A percentile compares a stretch with the other conserved stretches of the same genome.
phyloP scores from a whole-genome alignment of 2,888 invertebrate genomes.

The Amblyteles armatorius region DNA sequence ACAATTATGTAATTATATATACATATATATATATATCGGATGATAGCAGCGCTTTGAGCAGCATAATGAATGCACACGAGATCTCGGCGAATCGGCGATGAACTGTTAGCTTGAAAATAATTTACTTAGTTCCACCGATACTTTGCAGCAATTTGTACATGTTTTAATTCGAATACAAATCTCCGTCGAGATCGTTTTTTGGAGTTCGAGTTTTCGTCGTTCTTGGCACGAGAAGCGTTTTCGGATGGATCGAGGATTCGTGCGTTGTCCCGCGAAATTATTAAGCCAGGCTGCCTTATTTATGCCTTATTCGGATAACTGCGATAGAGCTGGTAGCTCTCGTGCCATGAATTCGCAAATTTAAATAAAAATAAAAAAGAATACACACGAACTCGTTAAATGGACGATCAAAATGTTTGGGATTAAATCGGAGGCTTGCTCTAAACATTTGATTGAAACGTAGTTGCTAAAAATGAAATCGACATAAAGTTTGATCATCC shows the following conservation, averaged over 20 bases:
- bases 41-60: constrained; percentile 21
- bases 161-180: not conserved
- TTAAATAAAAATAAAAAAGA: not conserved
- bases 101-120: not conserved
- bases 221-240: constrained; percentile 38
- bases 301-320: constrained; percentile 54
- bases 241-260: not conserved
- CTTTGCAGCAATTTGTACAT: not conserved
- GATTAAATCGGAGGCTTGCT: not conserved
- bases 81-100: not conserved
- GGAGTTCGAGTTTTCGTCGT: not conserved
- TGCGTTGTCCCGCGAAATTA: not conserved
- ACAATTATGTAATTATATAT: constrained; percentile 3
- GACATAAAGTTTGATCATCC: not conserved
- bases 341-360: constrained; percentile 42
- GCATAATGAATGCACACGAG: constrained; percentile 10
- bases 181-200: not conserved
- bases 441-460: not conserved
- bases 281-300: constrained; percentile 52
- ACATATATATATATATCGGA: constrained; percentile 6
- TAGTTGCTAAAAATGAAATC: not conserved
- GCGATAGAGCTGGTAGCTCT: constrained; percentile 34
- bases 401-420: not conserved
- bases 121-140: not conserved
- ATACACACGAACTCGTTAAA: not conserved